These are phyloP conservation scores for Myotis findleyi DNA, from an alignment of 2,797 vertebrate genomes.

Conservation along the genomic window DNA sequence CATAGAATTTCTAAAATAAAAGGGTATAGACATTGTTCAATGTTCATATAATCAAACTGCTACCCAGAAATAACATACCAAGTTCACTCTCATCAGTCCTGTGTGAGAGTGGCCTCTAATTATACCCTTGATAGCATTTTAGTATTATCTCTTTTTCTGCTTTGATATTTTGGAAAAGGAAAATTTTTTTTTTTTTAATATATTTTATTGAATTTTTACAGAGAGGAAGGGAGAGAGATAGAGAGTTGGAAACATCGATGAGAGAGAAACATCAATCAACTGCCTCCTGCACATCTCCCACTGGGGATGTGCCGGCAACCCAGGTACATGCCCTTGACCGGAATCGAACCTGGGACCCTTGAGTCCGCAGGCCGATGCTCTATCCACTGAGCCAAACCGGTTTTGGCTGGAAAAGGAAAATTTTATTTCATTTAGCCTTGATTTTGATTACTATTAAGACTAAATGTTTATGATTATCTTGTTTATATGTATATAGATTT, in stretches of 20 bases:
- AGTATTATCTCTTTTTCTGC: not conserved
- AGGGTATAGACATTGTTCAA: not conserved
- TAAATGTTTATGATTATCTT: not conserved
- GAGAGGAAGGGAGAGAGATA: no score
- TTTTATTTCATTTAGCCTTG: not conserved
- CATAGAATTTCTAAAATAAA: not conserved
- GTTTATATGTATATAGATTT: not conserved
- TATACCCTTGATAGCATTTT: not conserved
- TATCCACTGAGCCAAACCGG: no score
- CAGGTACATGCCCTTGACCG: no score
- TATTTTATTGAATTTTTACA: no score
- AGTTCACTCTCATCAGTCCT: not conserved
- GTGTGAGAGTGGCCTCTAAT: not conserved
- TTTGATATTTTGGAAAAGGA: conserved; percentile 29
- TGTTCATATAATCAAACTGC: not conserved
- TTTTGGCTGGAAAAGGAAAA: not conserved
- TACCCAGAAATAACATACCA: not conserved
- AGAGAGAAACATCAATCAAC: no score
- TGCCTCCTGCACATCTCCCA: no score
- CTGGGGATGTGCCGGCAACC: no score
- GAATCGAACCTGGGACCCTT: no score
- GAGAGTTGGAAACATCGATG: no score
- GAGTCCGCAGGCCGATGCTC: no score
- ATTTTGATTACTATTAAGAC: not conserved
- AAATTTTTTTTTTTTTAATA: no score